Conservation (phyloP, 2,888 invertebrate species). For the Tetragnatha montana region DNA sequence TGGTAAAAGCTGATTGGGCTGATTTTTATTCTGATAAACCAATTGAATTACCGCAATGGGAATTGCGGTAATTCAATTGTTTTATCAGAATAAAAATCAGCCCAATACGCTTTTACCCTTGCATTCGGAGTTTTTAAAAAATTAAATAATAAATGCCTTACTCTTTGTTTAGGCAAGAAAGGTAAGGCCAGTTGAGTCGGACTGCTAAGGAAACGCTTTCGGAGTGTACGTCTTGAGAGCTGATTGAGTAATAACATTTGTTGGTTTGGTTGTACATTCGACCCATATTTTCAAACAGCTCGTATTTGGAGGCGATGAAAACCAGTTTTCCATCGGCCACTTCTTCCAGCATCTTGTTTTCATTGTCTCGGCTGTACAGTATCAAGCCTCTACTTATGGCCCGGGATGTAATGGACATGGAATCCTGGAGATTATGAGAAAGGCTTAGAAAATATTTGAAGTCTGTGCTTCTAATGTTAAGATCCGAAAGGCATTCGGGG, state of each 20-base stretch:
- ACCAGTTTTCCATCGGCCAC: constrained; percentile 56
- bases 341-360: constrained; percentile 46
- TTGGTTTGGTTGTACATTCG: constrained; percentile 38
- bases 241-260: constrained; percentile 74
- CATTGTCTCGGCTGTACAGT: constrained; percentile 24
- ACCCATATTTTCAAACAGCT: constrained; percentile 62
- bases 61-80: background rate
- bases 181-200: constrained; percentile 85
- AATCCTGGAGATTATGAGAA: constrained; percentile 39
- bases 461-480: background rate
- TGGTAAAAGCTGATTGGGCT: background rate
- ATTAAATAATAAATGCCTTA: constrained; percentile 77
- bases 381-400: constrained; percentile 51
- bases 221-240: constrained; percentile 85
- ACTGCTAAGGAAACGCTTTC: constrained; percentile 88
- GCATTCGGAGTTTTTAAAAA: no score
- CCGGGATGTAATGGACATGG: constrained; percentile 21
- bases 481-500: background rate
- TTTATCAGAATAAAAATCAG: background rate
- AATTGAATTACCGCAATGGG: background rate
- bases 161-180: constrained; percentile 86
- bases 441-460: background rate
- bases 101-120: background rate
- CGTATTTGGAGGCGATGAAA: constrained; percentile 57
- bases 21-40: background rate